These are phyloP conservation scores for Serranus cabrilla DNA, from an alignment of 2,797 vertebrate genomes.

Conservation along the genomic window DNA sequence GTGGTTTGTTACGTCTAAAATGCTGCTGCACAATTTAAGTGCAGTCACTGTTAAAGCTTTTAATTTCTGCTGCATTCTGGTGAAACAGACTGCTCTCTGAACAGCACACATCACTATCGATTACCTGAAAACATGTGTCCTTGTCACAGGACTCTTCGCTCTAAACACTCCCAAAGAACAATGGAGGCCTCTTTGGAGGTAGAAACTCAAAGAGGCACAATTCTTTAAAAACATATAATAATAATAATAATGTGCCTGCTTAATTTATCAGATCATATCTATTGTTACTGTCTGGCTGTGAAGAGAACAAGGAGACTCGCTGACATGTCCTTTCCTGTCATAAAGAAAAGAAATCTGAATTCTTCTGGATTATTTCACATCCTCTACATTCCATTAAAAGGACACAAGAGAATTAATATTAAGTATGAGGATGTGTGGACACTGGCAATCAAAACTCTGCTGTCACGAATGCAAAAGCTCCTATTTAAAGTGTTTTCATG, in stretches of 20 bases:
- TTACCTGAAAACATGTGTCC: background rate
- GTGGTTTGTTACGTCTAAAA: conserved; percentile 8
- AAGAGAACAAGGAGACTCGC: conserved; percentile 2
- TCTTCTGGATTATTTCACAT: conserved; percentile 16
- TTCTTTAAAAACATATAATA: background rate
- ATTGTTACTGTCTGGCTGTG: background rate
- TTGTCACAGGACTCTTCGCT: background rate
- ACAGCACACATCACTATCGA: background rate
- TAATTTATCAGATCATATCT: conserved; percentile 12
- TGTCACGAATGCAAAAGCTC: conserved; percentile 32
- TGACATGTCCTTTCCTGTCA: conserved; percentile 4
- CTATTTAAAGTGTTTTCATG: conserved; percentile 45
- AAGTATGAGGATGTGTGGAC: background rate
- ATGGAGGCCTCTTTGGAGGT: background rate
- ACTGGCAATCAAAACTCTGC: conserved; percentile 22
- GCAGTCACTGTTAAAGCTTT: background rate
- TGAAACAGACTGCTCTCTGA: conserved; percentile 1
- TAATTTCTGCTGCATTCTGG: background rate
- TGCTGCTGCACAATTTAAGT: background rate
- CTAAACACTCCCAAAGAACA: background rate
- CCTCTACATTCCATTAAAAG: conserved; percentile 8
- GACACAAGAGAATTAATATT: background rate
- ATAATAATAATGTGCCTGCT: background rate
- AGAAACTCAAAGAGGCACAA: background rate
- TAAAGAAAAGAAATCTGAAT: background rate